Base-by-base conservation (phyloP, 2,888 invertebrate genomes). In the Lasioglossum vierecki region DNA sequence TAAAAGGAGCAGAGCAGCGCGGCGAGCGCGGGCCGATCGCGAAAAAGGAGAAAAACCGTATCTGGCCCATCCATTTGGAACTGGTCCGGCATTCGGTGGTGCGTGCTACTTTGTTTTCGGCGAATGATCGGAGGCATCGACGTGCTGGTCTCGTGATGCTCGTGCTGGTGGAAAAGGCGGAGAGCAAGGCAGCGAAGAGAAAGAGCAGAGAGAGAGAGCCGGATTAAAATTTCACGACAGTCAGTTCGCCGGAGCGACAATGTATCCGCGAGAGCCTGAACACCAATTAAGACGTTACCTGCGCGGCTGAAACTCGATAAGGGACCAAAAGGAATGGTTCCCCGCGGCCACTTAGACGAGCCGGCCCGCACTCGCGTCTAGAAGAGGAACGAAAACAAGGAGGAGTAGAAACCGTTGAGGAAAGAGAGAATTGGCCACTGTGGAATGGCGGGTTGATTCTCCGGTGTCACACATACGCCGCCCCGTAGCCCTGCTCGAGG, bases 381-480 rank as follows among this genome's bases (percentile, higher is more conserved):
- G 26, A 57, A 53, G 44, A 57, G 6, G 77, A 41, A 39, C 26
- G 60, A 41, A 41, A 53, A 66, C 49, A 41, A 15, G 46, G 46
- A 41, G 39, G 72, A 41, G 75, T 83, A 72, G 66, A 53, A 68
- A 82, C n/a, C 68, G 39, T 15, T 22, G 76, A 66, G 79, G 77
- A 84, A 82, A 81, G 84, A 82, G 76, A 85, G 88, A 88, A 86
- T 84, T 77, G 88, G 89, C 88, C 88, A 89, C 86, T 83, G 87
- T 85, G 91, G 88, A 91, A 92, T 89, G 91, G 90, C 92, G 91
- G 91, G 30, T 8, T 87, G 90, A 92, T 93, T 84, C 93, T 93
- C 93, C 92, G 91, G 91, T 93, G 92, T 93, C 93, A 93, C 93
- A 93, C 92, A 53, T 53, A 89, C 86, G 89, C 91, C 91, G 92